These are phyloP conservation scores for Eutolmus rufibarbis DNA, from an alignment of 2,888 invertebrate species.

Conservation along the genomic window DNA sequence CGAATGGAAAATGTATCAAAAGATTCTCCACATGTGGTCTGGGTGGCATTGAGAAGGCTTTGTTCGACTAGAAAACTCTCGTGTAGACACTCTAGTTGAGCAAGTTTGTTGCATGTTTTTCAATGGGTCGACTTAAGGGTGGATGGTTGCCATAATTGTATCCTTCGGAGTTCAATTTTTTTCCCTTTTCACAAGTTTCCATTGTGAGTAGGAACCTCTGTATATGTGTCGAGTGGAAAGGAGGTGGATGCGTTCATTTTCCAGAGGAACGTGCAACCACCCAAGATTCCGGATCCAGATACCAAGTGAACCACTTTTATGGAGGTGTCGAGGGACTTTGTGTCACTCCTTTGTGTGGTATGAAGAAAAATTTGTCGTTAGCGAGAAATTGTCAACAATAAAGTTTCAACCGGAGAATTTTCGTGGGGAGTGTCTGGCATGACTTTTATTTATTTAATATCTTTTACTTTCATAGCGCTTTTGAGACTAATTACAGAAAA, in stretches of 20 bases:
- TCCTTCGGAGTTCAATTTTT: slow-evolving; percentile 38
- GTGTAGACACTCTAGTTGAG: slow-evolving; percentile 48
- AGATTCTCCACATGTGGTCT: slow-evolving; percentile 45
- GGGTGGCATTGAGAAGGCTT: slow-evolving; percentile 45
- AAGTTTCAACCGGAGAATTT: background rate
- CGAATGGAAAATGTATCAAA: slow-evolving; percentile 33
- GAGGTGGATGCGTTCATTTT: slow-evolving; percentile 6
- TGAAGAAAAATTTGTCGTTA: slow-evolving; percentile 47
- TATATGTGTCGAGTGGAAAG: background rate
- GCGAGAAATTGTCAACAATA: slow-evolving; percentile 45
- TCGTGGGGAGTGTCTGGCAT: background rate
- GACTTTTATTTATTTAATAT: background rate
- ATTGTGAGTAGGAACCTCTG: background rate
- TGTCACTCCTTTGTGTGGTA: slow-evolving; percentile 46
- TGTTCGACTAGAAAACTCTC: slow-evolving; percentile 48
- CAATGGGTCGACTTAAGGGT: slow-evolving; percentile 42
- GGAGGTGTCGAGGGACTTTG: slow-evolving; percentile 46
- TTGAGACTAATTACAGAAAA: background rate
- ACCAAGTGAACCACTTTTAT: background rate
- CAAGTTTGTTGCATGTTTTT: slow-evolving; percentile 47
- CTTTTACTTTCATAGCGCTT: background rate
- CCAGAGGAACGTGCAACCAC: slow-evolving; percentile 8
- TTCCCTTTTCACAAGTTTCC: background rate
- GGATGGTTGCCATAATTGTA: slow-evolving; percentile 45
- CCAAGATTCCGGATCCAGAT: slow-evolving; percentile 33